Conservation (phyloP, 1,140 invertebrate species). For the Hesperophylax magnus region DNA sequence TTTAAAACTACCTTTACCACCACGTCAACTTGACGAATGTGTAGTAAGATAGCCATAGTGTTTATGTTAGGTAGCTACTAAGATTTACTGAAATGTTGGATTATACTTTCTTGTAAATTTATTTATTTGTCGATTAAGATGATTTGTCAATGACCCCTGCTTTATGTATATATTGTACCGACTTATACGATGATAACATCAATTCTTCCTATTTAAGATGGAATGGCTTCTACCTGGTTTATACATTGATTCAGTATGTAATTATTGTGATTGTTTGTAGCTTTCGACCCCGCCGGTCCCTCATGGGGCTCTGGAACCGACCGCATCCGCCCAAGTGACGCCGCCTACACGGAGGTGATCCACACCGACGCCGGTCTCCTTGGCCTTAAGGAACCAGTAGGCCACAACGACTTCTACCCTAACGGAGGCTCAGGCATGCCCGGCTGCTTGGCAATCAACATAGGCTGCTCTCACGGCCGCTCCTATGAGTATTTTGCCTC, state of each 20-base stretch:
- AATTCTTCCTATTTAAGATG: too few species aligned
- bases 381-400: conserved; percentile 64
- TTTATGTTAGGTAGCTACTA: too few species aligned
- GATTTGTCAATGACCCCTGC: too few species aligned
- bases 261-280: conserved; percentile 57
- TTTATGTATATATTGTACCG: not conserved
- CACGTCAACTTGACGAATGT: too few species aligned
- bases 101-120: too few species aligned
- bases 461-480: conserved; percentile 65
- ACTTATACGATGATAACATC: too few species aligned
- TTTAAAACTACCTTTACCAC: too few species aligned
- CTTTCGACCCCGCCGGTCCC: conserved; percentile 77
- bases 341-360: conserved; percentile 72
- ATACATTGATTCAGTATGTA: not conserved
- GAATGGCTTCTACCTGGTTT: not conserved
- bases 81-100: too few species aligned
- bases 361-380: conserved; percentile 71
- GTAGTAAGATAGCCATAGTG: too few species aligned
- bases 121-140: too few species aligned
- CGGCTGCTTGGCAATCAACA: conserved; percentile 68
- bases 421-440: conserved; percentile 75
- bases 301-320: conserved; percentile 62
- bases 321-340: conserved; percentile 67
- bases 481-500: conserved; percentile 70
- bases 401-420: conserved; percentile 71